Evolutionary conservation across 2,113 vertebrate genomes (phyloP), one percentile per base, ranked within the genome.

Genomic region (Excalfactoria chinensis): DNA sequence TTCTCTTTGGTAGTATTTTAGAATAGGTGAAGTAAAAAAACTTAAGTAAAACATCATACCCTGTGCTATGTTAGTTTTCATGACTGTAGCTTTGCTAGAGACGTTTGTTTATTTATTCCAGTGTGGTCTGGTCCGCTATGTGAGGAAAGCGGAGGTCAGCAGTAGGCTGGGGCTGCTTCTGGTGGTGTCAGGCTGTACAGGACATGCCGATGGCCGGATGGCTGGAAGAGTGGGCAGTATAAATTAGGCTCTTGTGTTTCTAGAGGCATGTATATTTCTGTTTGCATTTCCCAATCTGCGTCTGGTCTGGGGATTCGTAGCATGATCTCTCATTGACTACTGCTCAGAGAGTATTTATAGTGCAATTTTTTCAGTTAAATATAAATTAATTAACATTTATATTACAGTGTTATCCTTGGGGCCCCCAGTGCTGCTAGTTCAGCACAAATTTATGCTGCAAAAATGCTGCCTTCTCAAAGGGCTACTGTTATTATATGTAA

Each of bases 381-480:
- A 74, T 58, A 93, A 95, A 96, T 91, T 86, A 86, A 94, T 94
- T 90, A 91, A 72, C 22, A 93, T 84, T 94, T 93, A 55, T 88
- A 78, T 81, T 89, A 58, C 48, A 68, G 2, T 59, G 62, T 81
- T 90, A 89, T 76, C 12, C 62, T 78, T 90, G 43, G 53, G 67
- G 32, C 51, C 56, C 55, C 34, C 9, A 84, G 86, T 74, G 80
- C 92, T 90, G 49, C 55, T 86, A 71, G 60, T n/a, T 90, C 72
- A 74, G 59, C 59, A 85, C 18, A 76, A 53, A 82, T 55, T 72
- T 85, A 37, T 74, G 32, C 30, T 75, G 28, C 79, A 75, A 87
- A 93, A 92, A 73, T 66, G 19, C 25, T 87, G 85, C 5, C 16
- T 91, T 95, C 78, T 85, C 49, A 49, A 51, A 84, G 78, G 21